phyloP scores from a whole-genome alignment of 1,140 invertebrate species.

The Heliothis subflexa region DNA sequence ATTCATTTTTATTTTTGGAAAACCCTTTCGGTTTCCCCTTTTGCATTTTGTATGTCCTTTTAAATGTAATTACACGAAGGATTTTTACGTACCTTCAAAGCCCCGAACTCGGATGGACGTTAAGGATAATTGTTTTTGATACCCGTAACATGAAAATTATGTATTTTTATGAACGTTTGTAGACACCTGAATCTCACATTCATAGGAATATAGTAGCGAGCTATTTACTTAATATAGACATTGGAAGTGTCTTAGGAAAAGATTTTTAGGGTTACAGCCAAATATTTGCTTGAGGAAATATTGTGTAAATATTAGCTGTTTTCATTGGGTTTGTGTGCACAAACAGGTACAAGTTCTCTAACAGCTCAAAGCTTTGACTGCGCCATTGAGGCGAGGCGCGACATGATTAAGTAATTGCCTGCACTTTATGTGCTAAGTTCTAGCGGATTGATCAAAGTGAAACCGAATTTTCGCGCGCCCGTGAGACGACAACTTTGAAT shows the following conservation, averaged over 20 bases:
- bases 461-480: neutral
- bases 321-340: neutral
- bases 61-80: neutral
- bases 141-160: neutral
- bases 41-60: neutral
- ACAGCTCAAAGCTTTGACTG: constrained; percentile 2
- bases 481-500: neutral
- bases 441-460: constrained; percentile 23
- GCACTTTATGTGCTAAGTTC: constrained; percentile 27
- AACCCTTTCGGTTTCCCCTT: neutral
- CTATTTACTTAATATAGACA: neutral
- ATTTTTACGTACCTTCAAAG: neutral
- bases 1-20: neutral
- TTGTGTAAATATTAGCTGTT: constrained; percentile 10
- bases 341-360: constrained; percentile 4
- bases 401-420: constrained; percentile 19
- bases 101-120: neutral
- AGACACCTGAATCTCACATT: neutral
- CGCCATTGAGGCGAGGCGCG: neutral
- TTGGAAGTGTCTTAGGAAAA: neutral
- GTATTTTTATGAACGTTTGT: neutral
- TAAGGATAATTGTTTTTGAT: neutral
- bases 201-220: neutral
- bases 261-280: neutral
- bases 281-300: constrained; percentile 3